Evolutionary conservation across 2,888 invertebrate species (phyloP), one percentile per base, ranked within the genome.

Genomic region (Trichopoda pennipes): DNA sequence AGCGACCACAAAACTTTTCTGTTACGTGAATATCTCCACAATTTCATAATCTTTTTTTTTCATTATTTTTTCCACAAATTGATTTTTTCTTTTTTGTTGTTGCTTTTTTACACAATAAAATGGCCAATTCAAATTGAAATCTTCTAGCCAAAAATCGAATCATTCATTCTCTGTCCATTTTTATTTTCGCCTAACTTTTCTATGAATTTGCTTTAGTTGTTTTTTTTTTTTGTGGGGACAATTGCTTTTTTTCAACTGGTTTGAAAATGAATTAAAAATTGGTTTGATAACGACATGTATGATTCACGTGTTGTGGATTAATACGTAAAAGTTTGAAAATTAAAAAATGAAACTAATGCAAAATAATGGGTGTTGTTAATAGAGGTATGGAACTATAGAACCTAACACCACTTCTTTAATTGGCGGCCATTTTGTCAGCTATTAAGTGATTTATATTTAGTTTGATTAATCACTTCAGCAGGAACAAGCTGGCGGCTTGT

Each of bases 101-200:
- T 53, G 38, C 19, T n/a, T 10, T 28, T 58, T 28, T 49, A 10
- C 55, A 14, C 74, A 75, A 66, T 49, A 55, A 66, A 79, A 58
- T 68, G 66, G 14, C 47, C 61, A 64, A 79, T 68, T 74, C 55
- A 76, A 76, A 72, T 79, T 82, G 68, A 72, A 79, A 82, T 75
- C 72, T 76, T 70, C 68, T 72, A 78, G 61, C 70, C 70, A 72
- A 79, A 74, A 78, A 82, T 76, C 72, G 61, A 79, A 68, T 75
- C 70, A 78, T 61, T 42, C 38, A 78, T 61, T 47, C 38, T 38
- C 12, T 12, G 12, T 38, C 10, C n/a, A 16, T 53, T 73, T 38
- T 19, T 42, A 21, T 44, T 23, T 44, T 28, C 6, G 28, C 28
- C 6, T 28, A 28, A 28, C 28, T 28, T 28, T 28, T 28, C 28